Conservation (phyloP, 2,113 vertebrate species). For the Eonycteris spelaea region DNA sequence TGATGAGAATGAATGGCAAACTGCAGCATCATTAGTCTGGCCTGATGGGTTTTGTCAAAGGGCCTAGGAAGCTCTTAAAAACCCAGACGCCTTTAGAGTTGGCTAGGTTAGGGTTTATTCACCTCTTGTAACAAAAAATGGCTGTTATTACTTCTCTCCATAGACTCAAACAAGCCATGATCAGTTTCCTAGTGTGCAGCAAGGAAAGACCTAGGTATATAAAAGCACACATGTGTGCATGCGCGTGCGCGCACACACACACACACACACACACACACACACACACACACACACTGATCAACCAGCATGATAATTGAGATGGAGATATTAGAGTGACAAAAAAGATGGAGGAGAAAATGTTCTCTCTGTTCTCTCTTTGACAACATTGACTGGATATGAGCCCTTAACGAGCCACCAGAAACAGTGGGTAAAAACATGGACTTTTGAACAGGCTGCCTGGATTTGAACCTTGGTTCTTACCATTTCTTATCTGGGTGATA, state of each 20-base stretch:
- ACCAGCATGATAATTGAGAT: not conserved
- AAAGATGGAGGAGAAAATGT: not conserved
- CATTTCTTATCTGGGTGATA: not conserved
- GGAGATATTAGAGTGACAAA: not conserved
- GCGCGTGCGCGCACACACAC: too few species aligned
- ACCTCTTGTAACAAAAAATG: slow-evolving; percentile 30
- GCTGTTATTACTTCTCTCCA: not conserved
- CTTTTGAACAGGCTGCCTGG: not conserved
- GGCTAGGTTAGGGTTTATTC: not conserved
- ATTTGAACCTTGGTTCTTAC: not conserved
- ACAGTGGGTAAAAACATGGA: not conserved
- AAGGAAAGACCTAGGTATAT: not conserved
- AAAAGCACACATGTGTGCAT: too few species aligned
- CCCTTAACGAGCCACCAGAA: not conserved
- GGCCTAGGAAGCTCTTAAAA: slow-evolving; percentile 50
- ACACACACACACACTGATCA: not conserved
- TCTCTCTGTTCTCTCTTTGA: not conserved
- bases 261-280: not conserved
- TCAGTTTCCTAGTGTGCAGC: not conserved
- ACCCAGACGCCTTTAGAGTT: slow-evolving; percentile 43
- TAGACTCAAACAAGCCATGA: not conserved
- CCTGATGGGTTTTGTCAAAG: slow-evolving; percentile 39
- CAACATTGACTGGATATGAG: not conserved
- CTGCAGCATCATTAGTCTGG: slow-evolving; percentile 69
- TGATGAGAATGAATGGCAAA: slow-evolving; percentile 77